Evolutionary conservation across 2,113 vertebrate species (phyloP).

Genomic region (Phalacrocorax aristotelis): DNA sequence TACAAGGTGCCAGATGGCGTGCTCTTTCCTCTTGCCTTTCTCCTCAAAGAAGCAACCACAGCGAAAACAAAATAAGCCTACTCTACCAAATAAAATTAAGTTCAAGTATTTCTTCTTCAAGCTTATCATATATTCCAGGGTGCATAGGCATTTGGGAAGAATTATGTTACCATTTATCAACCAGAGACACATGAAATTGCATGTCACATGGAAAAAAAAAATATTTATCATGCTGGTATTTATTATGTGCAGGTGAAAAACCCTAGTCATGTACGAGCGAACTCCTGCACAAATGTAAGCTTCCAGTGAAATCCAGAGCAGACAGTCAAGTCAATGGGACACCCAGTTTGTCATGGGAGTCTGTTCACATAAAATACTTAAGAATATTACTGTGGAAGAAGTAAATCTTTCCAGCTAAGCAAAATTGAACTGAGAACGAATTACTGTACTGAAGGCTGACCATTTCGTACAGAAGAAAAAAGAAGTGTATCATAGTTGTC

Average conservation of each 20-base stretch:
- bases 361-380: neutral
- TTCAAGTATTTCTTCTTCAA: neutral
- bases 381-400: neutral
- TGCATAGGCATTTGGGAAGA: neutral
- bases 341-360: neutral
- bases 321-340: neutral
- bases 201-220: neutral
- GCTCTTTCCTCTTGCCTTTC: neutral
- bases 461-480: neutral
- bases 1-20: neutral
- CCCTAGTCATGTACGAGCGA: neutral
- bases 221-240: neutral
- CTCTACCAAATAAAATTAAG: neutral
- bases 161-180: neutral
- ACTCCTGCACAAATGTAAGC: neutral
- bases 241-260: neutral
- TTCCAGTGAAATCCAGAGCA: neutral
- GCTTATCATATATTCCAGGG: neutral
- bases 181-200: neutral
- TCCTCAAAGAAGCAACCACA: neutral
- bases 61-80: neutral
- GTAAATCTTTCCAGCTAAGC: neutral
- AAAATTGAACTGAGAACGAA: neutral
- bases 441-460: neutral
- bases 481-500: neutral